phyloP scores from a whole-genome alignment of 2,888 invertebrate genomes.

The Eupelmus urozonus region DNA sequence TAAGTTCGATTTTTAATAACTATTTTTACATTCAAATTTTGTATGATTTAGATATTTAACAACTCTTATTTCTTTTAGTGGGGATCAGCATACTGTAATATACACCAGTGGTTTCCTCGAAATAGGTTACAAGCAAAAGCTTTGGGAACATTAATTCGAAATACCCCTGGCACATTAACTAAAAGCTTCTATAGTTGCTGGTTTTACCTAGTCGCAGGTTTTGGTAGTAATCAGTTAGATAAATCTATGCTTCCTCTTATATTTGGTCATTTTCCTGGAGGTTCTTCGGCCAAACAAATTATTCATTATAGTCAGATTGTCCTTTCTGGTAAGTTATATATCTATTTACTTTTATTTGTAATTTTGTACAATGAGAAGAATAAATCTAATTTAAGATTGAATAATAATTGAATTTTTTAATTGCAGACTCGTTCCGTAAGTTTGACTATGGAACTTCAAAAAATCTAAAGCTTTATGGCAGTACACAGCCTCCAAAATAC shows the following conservation, averaged over 20 bases:
- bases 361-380: conserved; percentile 1
- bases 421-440: conserved; percentile 80
- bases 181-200: conserved; percentile 77
- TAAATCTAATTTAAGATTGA: not conserved
- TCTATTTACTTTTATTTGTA: not conserved
- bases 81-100: conserved; percentile 73
- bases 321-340: conserved; percentile 69
- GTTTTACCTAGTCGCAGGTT: conserved; percentile 78
- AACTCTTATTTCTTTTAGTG: conserved; percentile 69
- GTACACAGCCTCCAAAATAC: conserved; percentile 80
- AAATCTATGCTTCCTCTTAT: conserved; percentile 73
- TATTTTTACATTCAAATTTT: conserved; percentile 7
- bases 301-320: conserved; percentile 75
- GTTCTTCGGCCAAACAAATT: conserved; percentile 76
- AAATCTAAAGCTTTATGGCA: conserved; percentile 78
- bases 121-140: conserved; percentile 72
- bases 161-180: conserved; percentile 70
- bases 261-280: conserved; percentile 76
- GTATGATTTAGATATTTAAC: not conserved
- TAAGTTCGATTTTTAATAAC: conserved; percentile 59
- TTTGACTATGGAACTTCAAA: conserved; percentile 80
- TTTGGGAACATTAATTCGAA: conserved; percentile 69
- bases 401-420: conserved; percentile 18
- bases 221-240: conserved; percentile 77
- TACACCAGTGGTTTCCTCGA: conserved; percentile 74